Evolutionary conservation across 2,113 vertebrate genomes (phyloP).

Genomic region (Chelonoidis abingdonii): DNA sequence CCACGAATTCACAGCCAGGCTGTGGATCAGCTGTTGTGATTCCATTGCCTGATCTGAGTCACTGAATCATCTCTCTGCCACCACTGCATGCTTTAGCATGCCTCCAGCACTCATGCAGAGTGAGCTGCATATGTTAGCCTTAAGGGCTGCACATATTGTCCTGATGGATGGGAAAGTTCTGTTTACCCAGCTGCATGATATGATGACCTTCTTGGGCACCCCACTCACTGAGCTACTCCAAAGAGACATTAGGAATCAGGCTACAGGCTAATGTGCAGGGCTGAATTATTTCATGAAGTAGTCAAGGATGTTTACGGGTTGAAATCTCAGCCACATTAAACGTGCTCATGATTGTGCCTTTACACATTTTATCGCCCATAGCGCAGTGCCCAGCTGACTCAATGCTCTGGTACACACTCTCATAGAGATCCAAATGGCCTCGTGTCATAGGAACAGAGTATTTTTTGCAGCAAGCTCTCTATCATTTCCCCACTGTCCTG

Average conservation of each 20-base stretch:
- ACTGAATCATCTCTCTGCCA: not conserved
- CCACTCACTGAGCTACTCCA: not conserved
- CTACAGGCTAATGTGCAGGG: not conserved
- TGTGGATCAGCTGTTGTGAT: too few species aligned
- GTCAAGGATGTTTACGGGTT: not conserved
- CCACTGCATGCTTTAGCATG: not conserved
- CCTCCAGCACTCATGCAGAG: not conserved
- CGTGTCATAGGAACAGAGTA: not conserved
- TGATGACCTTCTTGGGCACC: not conserved
- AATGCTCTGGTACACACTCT: not conserved
- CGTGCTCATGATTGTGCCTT: not conserved
- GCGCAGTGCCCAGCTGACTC: not conserved
- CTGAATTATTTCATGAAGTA: not conserved
- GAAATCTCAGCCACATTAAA: not conserved
- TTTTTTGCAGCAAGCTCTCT: not conserved
- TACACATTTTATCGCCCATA: not conserved
- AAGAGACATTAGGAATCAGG: not conserved
- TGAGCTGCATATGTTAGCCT: not conserved
- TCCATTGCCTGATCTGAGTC: not conserved
- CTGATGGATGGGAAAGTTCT: not conserved
- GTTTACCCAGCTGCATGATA: not conserved
- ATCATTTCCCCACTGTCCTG: not conserved
- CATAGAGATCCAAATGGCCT: not conserved
- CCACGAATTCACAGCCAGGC: too few species aligned
- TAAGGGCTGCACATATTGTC: not conserved